A percentile compares a stretch with the other conserved stretches of the same genome.
Evolutionary conservation across 2,797 vertebrate species (phyloP).

Genomic region (Xerus rutilus): DNA sequence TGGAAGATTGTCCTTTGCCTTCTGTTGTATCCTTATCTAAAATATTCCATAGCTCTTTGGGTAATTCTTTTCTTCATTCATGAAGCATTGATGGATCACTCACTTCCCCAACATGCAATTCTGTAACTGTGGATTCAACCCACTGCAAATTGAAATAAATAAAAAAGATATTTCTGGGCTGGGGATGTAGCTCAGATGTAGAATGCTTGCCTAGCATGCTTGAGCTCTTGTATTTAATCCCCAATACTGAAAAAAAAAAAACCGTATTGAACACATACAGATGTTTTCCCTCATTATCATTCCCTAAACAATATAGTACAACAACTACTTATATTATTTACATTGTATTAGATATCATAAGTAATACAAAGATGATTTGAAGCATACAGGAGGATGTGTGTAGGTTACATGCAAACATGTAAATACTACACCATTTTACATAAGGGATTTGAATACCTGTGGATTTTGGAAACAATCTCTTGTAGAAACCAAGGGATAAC

Average conservation of each 20-base stretch:
- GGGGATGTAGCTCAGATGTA: no score
- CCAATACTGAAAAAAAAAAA: no score
- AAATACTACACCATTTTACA: background rate
- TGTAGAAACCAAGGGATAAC: background rate
- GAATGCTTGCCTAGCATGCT: no score
- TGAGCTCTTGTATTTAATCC: no score
- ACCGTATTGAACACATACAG: background rate
- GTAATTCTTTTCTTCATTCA: constrained; percentile 9
- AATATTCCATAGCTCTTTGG: background rate
- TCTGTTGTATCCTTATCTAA: background rate
- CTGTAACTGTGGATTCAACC: background rate
- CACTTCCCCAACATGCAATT: background rate
- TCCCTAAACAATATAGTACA: background rate
- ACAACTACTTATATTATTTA: background rate
- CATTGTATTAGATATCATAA: background rate
- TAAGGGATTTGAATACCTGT: background rate
- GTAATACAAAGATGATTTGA: background rate
- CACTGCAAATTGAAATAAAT: background rate
- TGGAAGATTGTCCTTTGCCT: background rate
- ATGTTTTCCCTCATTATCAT: background rate
- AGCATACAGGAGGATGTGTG: background rate
- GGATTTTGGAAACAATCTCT: background rate
- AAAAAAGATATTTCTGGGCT: background rate
- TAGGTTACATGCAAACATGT: background rate
- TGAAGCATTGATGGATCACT: background rate